Percentiles rank a stretch among this genome's conserved stretches.
Conservation (phyloP, 2,797 vertebrate genomes). For the Esox masquinongy region DNA sequence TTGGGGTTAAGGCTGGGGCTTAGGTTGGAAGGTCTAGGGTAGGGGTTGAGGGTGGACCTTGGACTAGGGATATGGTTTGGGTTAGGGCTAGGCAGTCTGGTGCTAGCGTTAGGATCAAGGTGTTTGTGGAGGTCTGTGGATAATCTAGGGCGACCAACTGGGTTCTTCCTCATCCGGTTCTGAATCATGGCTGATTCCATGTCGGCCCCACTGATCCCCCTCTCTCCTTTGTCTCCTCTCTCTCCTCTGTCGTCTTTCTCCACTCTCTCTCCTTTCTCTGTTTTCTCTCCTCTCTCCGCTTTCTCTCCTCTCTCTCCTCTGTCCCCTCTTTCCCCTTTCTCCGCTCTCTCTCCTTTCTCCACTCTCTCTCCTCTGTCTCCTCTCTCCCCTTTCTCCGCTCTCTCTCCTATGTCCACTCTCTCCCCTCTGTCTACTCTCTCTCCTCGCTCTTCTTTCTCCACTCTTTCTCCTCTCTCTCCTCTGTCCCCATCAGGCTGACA, state of each 20-base stretch:
- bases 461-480: constrained; percentile 56
- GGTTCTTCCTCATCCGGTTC: constrained; percentile 79
- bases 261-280: constrained; percentile 55
- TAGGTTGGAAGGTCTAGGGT: background rate
- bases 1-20: background rate
- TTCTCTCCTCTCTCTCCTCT: constrained; percentile 49
- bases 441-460: constrained; percentile 56
- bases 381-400: constrained; percentile 28
- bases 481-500: constrained; percentile 54
- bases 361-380: constrained; percentile 48
- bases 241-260: constrained; percentile 61
- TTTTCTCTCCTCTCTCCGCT: constrained; percentile 57
- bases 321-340: constrained; percentile 23
- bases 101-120: constrained; percentile 53
- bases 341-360: constrained; percentile 62
- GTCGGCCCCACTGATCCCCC: constrained; percentile 42
- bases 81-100: constrained; percentile 10
- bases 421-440: constrained; percentile 18
- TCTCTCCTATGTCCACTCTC: constrained; percentile 50
- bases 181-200: constrained; percentile 61
- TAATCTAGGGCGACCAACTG: constrained; percentile 74
- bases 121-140: constrained; percentile 58
- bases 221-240: constrained; percentile 60
- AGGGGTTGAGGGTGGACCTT: background rate
- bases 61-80: background rate